Evolutionary conservation across 2,113 vertebrate species (phyloP).

Genomic region (Etia nguti): DNA sequence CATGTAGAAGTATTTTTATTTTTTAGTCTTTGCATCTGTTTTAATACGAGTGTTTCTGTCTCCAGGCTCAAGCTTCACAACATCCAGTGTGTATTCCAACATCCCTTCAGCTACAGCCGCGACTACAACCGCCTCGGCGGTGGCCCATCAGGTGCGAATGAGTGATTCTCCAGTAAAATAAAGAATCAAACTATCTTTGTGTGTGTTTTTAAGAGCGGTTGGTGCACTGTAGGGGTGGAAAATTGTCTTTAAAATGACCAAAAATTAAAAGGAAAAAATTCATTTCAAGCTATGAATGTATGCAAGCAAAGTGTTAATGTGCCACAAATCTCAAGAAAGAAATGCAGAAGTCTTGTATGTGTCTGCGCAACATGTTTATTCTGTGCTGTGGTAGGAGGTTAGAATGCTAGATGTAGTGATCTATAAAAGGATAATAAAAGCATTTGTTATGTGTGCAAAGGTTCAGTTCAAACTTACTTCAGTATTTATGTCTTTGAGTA

Average conservation of each 20-base stretch:
- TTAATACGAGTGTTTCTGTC: neutral
- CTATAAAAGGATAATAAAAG: neutral
- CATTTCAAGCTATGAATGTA: neutral
- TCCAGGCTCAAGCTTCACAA: constrained; percentile 76
- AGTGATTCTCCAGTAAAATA: neutral
- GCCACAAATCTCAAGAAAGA: fast-evolving
- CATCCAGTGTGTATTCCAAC: constrained; percentile 76
- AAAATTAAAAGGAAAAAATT: fast-evolving
- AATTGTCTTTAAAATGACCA: neutral
- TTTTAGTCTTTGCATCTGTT: neutral
- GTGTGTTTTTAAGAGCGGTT: neutral
- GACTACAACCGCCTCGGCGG: constrained; percentile 55
- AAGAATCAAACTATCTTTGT: neutral
- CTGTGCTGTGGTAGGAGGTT: fast-evolving
- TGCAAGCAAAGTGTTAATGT: neutral
- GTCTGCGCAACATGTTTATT: neutral
- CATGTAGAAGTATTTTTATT: neutral
- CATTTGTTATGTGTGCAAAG: fast-evolving
- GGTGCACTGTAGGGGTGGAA: fast-evolving
- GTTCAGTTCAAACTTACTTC: neutral
- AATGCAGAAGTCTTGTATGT: neutral
- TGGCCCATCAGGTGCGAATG: constrained; percentile 37
- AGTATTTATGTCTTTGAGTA: neutral
- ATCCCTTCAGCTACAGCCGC: constrained; percentile 64
- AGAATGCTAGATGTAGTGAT: fast-evolving